Evolutionary conservation across 2,888 invertebrate genomes (phyloP).

Genomic region (Strigamia maritima): DNA sequence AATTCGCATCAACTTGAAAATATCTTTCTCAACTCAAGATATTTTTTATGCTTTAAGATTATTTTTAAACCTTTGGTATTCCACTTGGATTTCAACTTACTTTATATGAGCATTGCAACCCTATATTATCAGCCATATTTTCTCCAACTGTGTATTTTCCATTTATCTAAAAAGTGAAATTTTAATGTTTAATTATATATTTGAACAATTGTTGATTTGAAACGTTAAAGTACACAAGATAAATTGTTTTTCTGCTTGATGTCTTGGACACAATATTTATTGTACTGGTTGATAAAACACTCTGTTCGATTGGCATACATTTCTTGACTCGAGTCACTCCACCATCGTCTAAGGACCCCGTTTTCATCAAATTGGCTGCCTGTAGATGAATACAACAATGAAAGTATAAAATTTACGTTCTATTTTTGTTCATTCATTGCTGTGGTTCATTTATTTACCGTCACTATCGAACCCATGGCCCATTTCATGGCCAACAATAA

Average conservation of each 20-base stretch:
- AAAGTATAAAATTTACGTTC: background rate
- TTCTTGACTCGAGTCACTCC: background rate
- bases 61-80: background rate
- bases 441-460: slow-evolving; percentile 26
- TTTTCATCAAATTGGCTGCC: slow-evolving; percentile 36
- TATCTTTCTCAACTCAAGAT: too few species aligned
- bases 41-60: background rate
- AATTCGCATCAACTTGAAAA: too few species aligned
- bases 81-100: background rate
- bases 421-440: background rate
- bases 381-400: background rate
- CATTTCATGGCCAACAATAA: slow-evolving; percentile 31
- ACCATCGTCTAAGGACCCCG: slow-evolving; percentile 28
- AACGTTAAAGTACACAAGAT: slow-evolving; percentile 34
- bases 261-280: slow-evolving; percentile 19
- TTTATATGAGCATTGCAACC: slow-evolving; percentile 36
- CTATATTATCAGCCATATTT: slow-evolving; percentile 34
- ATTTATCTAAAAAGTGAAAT: slow-evolving; percentile 35
- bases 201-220: background rate
- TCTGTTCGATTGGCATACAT: slow-evolving; percentile 27
- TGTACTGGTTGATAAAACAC: slow-evolving; percentile 22
- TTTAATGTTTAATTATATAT: background rate
- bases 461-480: slow-evolving; percentile 34
- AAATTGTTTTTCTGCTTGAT: slow-evolving; percentile 3
- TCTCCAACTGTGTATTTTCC: slow-evolving; percentile 11